phyloP scores from a whole-genome alignment of 1,140 invertebrate genomes.

The Danaus plexippus region DNA sequence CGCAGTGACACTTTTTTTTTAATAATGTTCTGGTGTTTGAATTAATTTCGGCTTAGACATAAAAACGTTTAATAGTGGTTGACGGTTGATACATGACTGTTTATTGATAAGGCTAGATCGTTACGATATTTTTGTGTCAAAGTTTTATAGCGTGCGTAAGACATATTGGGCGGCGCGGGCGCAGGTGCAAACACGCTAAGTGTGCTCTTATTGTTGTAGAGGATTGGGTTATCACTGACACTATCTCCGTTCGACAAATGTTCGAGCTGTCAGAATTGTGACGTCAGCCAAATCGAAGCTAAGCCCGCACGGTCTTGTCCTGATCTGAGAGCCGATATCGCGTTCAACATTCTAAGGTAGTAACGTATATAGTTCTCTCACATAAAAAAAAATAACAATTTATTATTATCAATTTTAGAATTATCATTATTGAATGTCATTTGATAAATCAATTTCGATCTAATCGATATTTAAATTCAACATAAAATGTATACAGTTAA shows the following conservation, averaged over 20 bases:
- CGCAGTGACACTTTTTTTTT: slow-evolving; percentile 56
- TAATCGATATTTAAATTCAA: too few relatives aligned
- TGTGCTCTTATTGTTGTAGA: slow-evolving; percentile 70
- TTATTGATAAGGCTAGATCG: not conserved
- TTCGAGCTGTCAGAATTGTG: slow-evolving; percentile 68
- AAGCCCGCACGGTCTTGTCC: slow-evolving; percentile 33
- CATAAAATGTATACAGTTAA: too few relatives aligned
- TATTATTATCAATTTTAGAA: too few relatives aligned
- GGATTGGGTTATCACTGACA: slow-evolving; percentile 69
- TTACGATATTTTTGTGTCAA: slow-evolving; percentile 26
- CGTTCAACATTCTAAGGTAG: slow-evolving; percentile 39
- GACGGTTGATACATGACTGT: too few relatives aligned
- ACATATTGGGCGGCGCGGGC: slow-evolving; percentile 60
- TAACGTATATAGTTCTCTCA: slow-evolving; percentile 4
- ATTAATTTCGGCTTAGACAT: not conserved
- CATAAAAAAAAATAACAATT: too few relatives aligned
- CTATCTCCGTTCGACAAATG: slow-evolving; percentile 70
- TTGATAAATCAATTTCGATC: too few relatives aligned
- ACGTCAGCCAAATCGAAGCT: slow-evolving; percentile 62
- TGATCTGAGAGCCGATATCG: slow-evolving; percentile 45
- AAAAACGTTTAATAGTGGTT: not conserved
- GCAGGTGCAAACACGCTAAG: slow-evolving; percentile 72
- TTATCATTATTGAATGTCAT: too few relatives aligned
- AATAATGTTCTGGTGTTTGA: slow-evolving; percentile 15
- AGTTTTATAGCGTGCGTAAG: slow-evolving; percentile 35